Percentiles rank a stretch among this genome's conserved stretches.
These are phyloP conservation scores for Lasius fuliginosus DNA, from an alignment of 2,888 invertebrate species.

Conservation along the genomic window DNA sequence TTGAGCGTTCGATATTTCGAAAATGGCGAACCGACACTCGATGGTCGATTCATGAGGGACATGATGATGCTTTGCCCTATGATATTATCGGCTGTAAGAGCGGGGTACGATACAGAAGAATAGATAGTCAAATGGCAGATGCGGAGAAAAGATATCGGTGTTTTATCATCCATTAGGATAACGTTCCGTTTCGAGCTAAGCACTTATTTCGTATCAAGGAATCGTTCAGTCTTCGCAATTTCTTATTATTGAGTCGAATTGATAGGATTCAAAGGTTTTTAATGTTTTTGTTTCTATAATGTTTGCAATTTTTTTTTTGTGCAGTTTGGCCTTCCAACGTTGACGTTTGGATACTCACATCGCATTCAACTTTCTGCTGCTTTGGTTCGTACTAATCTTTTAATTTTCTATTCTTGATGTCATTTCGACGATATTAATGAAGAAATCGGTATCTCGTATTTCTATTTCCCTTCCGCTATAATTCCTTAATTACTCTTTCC, in stretches of 20 bases:
- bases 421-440: not conserved
- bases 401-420: not conserved
- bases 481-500: slow-evolving; percentile 6
- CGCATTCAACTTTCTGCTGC: not conserved
- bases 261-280: not conserved
- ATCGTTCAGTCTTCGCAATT: not conserved
- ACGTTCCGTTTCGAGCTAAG: not conserved
- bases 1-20: slow-evolving; percentile 36
- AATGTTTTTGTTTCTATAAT: not conserved
- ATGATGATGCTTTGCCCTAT: not conserved
- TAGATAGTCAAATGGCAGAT: slow-evolving; percentile 41
- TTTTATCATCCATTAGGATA: slow-evolving; percentile 44
- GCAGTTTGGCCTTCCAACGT: not conserved
- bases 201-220: not conserved
- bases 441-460: slow-evolving; percentile 14
- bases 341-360: not conserved
- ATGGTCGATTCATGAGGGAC: slow-evolving; percentile 17
- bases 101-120: slow-evolving; percentile 23
- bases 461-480: not conserved
- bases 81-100: slow-evolving; percentile 45
- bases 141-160: not conserved
- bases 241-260: slow-evolving; percentile 3
- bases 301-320: slow-evolving; percentile 1
- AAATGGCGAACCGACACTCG: slow-evolving; percentile 2
- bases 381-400: slow-evolving; percentile 31